Conservation (phyloP, 2,113 vertebrate species). For the Oceanites oceanicus region DNA sequence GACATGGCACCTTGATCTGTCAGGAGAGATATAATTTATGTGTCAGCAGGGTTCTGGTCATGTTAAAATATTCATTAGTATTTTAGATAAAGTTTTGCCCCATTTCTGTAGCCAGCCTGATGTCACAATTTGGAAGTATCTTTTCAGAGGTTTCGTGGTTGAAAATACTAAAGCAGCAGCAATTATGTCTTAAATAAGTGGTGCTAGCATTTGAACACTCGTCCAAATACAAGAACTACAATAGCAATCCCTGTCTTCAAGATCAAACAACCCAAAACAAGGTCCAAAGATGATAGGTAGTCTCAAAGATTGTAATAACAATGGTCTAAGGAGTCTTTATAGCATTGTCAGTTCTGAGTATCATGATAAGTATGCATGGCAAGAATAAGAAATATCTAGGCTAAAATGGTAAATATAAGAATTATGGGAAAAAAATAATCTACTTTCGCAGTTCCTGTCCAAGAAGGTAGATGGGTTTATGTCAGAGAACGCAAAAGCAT, state of each 20-base stretch:
- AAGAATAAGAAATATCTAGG: background rate
- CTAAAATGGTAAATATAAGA: background rate
- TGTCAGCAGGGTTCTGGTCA: background rate
- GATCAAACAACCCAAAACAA: background rate
- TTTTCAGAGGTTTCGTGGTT: background rate
- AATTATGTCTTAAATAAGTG: background rate
- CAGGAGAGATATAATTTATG: background rate
- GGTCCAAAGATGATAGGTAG: background rate
- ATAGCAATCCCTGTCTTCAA: background rate
- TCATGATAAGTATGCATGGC: background rate
- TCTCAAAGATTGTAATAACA: background rate
- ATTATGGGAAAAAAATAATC: background rate
- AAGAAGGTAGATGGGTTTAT: background rate
- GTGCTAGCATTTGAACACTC: accelerated
- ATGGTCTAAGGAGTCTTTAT: background rate
- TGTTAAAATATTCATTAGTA: background rate
- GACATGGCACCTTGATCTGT: background rate
- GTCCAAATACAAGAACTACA: background rate
- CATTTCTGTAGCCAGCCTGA: background rate
- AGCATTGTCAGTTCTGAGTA: background rate
- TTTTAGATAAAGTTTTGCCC: background rate
- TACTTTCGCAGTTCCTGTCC: background rate
- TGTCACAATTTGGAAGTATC: background rate
- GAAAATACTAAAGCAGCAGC: background rate
- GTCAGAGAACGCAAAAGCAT: background rate